Evolutionary conservation across 2,797 vertebrate species (phyloP), one percentile per base, ranked within the genome.

Genomic region (Centroberyx gerrardi): DNA sequence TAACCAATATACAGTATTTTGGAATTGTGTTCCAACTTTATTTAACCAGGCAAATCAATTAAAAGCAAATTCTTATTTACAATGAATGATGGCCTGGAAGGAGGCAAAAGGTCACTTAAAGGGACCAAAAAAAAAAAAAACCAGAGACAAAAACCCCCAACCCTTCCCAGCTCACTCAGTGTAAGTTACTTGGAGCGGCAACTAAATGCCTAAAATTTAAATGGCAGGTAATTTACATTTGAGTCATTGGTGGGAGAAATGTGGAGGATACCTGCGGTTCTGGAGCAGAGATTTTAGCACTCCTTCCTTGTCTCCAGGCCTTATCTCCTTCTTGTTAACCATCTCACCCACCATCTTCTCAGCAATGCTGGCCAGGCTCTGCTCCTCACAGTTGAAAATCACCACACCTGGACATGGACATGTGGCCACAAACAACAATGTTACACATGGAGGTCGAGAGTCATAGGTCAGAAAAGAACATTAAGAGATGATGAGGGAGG

Each of bases 281-380:
- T 96, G 95, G 10, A 97, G 94, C 84, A 99, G 92, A 4, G 90
- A 88, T 66, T 95, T 94, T 59, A 97, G 90, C 78, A 97, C 88
- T 0, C 88, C 90, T 0, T 96, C 96, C 1, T 79, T 74, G 90
- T 98, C 93, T 14, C 92, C 86, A 0, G 95, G 91, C 62, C 93
- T 93, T 78, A 99, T 91, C 90, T 95, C 96, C 66, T 94, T 95
- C 80, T 96, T 96, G 0, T 87, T 95, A 69, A 97, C 93, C 89
- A 99, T 91, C 89, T 95, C 89, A 9, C 93, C 94, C 5, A 97
- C 94, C 49, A 99, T 87, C 76, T 94, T 87, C 49, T 95, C 93
- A 28, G 92, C 87, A 3, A 98, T 92, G 69, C 90, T 92, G 0
- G 93, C 84, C 84, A 98, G 69, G 0, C 91, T 96, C 22, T 5